Base-by-base conservation (phyloP, 2,888 invertebrate genomes). In the Ischnus inquisitorius region DNA sequence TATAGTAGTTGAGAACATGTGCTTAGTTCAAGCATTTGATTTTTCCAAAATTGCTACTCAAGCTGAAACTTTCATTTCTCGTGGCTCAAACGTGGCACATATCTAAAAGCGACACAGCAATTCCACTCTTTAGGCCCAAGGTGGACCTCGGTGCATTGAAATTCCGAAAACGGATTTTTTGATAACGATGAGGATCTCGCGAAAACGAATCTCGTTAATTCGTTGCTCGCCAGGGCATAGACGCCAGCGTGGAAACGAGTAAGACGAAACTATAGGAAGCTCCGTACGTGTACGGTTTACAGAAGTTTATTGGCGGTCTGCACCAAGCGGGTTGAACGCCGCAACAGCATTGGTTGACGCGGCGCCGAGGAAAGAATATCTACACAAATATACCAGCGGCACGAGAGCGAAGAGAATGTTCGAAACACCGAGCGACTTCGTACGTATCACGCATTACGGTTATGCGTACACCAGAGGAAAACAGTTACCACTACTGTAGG, bases 241-340 rank as follows among this genome's bases (percentile, higher is more conserved):
- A 22, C 25, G 10, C 14, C 2, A 0, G 12, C 22, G 19, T 4
- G 5, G 22, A 22, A 57, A 12, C 14, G 28, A 57, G 57, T 3
- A 57, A 57, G 57, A 57, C 14, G 25, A 57, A 57, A 28, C 6
- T 22, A 25, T 10, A 19, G 19, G 3, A 19, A 54, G 54, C 74
- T 77, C 46, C 16, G 43, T 19, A 4, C 54, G 19, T 22, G 54
- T 60, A 16, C 75, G 43, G 6, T 79, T 54, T 28, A n/a, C 46
- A 54, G 76, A 77, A 77, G 60, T 82, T 83, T 79, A 79, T 83
- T 69, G 57, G 25, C 1, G 43, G 54, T 19, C 43, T 65, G 72
- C 68, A 77, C 67, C 51, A 43, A 60, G 22, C 16, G 62, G 41
- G 71, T 34, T 46, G 71, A 57, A 71, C 57, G 57, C 71, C 71